A percentile compares a stretch with the other conserved stretches of the same genome.
These are phyloP conservation scores for Trissonchulus sp. DNA, from an alignment of 2,888 invertebrate species.

Conservation along the genomic window DNA sequence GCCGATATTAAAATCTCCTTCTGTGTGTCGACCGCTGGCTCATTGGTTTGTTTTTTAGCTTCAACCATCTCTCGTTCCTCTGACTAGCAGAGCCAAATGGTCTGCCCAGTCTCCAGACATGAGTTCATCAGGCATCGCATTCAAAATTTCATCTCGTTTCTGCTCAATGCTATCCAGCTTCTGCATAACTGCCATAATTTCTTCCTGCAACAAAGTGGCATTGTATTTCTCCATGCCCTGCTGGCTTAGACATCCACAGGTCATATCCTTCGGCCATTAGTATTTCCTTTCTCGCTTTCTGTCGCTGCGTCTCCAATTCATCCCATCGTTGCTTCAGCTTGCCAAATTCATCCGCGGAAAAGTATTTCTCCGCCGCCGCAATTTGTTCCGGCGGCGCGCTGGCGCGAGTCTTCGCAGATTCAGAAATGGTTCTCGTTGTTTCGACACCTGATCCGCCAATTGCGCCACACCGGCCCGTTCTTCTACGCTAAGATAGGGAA, in stretches of 20 bases:
- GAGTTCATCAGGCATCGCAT: not conserved
- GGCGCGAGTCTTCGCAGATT: not conserved
- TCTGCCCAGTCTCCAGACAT: too few species aligned
- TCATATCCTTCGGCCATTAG: slow-evolving; percentile 4
- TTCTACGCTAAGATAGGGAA: slow-evolving; percentile 24
- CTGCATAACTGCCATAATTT: not conserved
- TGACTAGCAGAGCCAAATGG: too few species aligned
- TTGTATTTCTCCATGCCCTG: too few species aligned
- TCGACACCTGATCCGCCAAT: not conserved
- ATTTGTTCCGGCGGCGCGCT: not conserved
- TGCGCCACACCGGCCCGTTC: slow-evolving; percentile 23
- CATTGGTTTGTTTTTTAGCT: not conserved
- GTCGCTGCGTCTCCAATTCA: not conserved
- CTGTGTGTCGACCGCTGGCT: too few species aligned
- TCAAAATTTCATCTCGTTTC: not conserved
- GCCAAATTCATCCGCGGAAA: slow-evolving; percentile 5
- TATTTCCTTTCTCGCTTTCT: not conserved
- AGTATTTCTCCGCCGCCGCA: slow-evolving; percentile 12
- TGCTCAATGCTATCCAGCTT: not conserved
- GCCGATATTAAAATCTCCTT: too few species aligned
- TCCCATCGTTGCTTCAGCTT: slow-evolving; percentile 13
- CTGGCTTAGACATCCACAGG: not conserved
- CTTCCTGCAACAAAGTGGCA: too few species aligned
- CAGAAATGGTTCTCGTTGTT: not conserved
- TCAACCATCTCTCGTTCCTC: not conserved